Base-by-base conservation (phyloP, 2,113 vertebrate species). In the Sturnus vulgaris region DNA sequence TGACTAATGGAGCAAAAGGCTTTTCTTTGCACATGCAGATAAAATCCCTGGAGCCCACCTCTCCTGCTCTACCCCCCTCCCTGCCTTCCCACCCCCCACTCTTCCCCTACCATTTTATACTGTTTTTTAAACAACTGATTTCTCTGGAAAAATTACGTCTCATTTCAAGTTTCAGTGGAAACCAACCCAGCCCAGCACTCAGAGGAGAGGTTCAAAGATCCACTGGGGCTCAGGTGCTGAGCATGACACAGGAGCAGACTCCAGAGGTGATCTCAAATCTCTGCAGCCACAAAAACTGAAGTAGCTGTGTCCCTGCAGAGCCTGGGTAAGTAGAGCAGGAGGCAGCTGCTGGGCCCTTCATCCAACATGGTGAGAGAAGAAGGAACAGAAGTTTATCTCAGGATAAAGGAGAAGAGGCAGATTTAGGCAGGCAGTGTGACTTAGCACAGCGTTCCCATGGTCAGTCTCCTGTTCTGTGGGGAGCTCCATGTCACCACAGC, bases 1-100 rank as follows among this genome's bases (percentile, higher is more conserved):
- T 91, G 73, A 82, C 44, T 85, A 87, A 94, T 50, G 84, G 61
- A 94, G 82, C 35, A 69, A 61, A 82, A 85, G 16, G 30, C 18
- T 89, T 92, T 91, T 91, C 64, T 72, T 49, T 42, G 27, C 3
- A 0, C 53, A 42, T 28, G 33, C n/a, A 39, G 65, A 76, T 42
- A 87, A 93, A 82, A 76, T 42, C 77, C 19, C 53, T 10, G 31
- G 57, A 85, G 83, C 73, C 31, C 39, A 49, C 23, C 19, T 30
- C 61, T 89, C 64, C 77, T 82, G 35, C 50, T 52, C 37, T 27
- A 3, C 9, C 16, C 15, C 11, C 0, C 5, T 53, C 7, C n/a
- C 39, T 24, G 16, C 8, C 16, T 53, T 37, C 23, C 8, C 33
- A 8, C 2, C 8, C 2, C 15, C 25, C 9, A 3, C 23, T 4